These are phyloP conservation scores for Ashinkailepas kermadecensis DNA, from an alignment of 2,888 invertebrate species.

Conservation along the genomic window DNA sequence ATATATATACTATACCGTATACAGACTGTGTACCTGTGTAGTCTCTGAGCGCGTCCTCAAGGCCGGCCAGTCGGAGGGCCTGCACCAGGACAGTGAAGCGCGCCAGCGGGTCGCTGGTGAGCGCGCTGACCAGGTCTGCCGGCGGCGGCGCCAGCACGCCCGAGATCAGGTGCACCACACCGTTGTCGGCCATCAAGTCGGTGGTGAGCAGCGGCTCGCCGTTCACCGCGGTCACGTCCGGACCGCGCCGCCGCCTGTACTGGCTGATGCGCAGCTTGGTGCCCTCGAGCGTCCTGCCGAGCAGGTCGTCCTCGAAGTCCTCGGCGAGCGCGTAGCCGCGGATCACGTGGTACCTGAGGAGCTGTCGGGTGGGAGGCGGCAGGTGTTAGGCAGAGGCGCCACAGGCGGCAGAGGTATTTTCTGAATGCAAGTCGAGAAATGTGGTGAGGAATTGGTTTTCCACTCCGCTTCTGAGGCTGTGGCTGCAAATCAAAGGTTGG, in stretches of 20 bases:
- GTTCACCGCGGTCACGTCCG: constrained; percentile 22
- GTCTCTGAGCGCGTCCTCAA: neutral
- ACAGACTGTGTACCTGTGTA: no score
- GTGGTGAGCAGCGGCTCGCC: constrained; percentile 26
- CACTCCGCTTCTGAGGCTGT: no score
- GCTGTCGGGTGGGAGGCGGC: neutral
- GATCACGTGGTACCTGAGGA: constrained; percentile 26
- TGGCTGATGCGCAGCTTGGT: constrained; percentile 19
- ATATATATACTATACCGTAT: no score
- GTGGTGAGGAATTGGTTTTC: no score
- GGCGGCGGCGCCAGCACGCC: constrained; percentile 27
- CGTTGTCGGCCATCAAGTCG: constrained; percentile 26
- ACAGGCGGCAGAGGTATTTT: no score
- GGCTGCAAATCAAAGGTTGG: no score
- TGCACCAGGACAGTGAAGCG: constrained; percentile 24
- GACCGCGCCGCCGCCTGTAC: neutral
- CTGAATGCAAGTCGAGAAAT: no score
- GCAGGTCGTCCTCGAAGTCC: constrained; percentile 25
- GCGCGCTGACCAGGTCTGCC: constrained; percentile 23
- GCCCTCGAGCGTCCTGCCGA: constrained; percentile 19
- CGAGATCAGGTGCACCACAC: constrained; percentile 33
- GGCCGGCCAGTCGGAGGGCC: constrained; percentile 24
- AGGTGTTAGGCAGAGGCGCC: no score
- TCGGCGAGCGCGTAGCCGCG: constrained; percentile 20
- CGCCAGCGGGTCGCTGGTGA: constrained; percentile 23